These are phyloP conservation scores for Trissolcus brochymenae DNA, from an alignment of 2,888 invertebrate genomes.

Conservation along the genomic window DNA sequence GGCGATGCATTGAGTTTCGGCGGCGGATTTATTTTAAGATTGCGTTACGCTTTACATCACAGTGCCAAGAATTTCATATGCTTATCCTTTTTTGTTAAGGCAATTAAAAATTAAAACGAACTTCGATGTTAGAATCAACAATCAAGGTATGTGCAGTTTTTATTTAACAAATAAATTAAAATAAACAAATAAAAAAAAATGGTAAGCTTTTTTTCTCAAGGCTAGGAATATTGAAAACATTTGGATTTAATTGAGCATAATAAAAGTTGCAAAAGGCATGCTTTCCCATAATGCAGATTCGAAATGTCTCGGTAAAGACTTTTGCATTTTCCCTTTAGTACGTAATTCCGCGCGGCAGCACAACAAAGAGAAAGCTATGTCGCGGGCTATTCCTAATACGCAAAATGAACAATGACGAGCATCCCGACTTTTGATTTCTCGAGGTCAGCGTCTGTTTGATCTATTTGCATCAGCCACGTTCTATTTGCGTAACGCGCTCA, in stretches of 20 bases:
- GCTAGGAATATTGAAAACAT: conserved; percentile 9
- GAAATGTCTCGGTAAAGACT: no score
- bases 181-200: no score
- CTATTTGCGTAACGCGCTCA: conserved; percentile 50
- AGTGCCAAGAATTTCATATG: conserved; percentile 57
- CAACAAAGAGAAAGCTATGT: conserved; percentile 57
- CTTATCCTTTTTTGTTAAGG: conserved; percentile 54
- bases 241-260: conserved; percentile 31
- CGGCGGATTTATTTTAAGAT: conserved; percentile 58
- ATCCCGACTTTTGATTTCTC: conserved; percentile 39
- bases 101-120: conserved; percentile 36
- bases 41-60: conserved; percentile 27
- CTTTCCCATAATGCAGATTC: conserved; percentile 41
- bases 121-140: no score
- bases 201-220: no score
- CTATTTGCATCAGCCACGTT: conserved; percentile 42
- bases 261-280: conserved; percentile 38
- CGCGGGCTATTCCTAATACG: conserved; percentile 54
- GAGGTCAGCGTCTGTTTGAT: conserved; percentile 51
- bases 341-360: conserved; percentile 46
- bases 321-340: conserved; percentile 36
- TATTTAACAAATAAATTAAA: no score
- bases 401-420: conserved; percentile 53
- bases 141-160: no score
- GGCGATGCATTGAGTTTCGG: conserved; percentile 49